A percentile compares a stretch with the other conserved stretches of the same genome.
phyloP scores from a whole-genome alignment of 2,888 invertebrate genomes.

The Calameuta pallipes region DNA sequence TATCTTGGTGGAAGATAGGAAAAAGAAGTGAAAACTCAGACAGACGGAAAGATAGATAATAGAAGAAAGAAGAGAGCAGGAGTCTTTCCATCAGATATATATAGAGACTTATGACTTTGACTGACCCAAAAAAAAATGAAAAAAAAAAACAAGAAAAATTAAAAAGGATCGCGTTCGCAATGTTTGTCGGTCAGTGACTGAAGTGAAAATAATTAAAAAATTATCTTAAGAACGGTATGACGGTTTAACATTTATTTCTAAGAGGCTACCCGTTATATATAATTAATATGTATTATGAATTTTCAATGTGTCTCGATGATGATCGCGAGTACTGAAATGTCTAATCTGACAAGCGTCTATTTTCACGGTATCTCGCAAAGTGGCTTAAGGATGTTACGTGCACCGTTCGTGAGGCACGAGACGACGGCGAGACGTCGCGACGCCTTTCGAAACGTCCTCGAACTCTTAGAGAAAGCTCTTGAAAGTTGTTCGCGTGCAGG shows the following conservation, averaged over 20 bases:
- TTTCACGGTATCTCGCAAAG: not conserved
- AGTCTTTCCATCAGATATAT: not conserved
- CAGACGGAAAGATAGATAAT: not conserved
- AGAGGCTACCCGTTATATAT: not conserved
- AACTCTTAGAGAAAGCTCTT: not conserved
- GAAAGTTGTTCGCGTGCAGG: not conserved
- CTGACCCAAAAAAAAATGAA: not conserved
- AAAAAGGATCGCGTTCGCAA: not conserved
- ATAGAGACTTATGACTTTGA: not conserved
- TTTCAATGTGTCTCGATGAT: not conserved
- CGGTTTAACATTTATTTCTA: not conserved
- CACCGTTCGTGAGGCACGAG: not conserved
- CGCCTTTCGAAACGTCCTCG: conserved; percentile 14
- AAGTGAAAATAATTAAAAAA: not conserved
- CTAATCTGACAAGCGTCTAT: not conserved
- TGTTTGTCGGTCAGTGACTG: not conserved
- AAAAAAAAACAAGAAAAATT: not conserved
- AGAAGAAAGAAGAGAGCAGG: not conserved
- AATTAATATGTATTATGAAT: not conserved
- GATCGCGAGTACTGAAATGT: not conserved
- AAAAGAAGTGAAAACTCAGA: not conserved
- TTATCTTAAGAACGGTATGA: not conserved
- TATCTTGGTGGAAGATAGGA: not conserved
- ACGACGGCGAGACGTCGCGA: conserved; percentile 10
- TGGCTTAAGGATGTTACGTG: not conserved